phyloP scores from a whole-genome alignment of 2,113 vertebrate species.

The Larimichthys crocea region DNA sequence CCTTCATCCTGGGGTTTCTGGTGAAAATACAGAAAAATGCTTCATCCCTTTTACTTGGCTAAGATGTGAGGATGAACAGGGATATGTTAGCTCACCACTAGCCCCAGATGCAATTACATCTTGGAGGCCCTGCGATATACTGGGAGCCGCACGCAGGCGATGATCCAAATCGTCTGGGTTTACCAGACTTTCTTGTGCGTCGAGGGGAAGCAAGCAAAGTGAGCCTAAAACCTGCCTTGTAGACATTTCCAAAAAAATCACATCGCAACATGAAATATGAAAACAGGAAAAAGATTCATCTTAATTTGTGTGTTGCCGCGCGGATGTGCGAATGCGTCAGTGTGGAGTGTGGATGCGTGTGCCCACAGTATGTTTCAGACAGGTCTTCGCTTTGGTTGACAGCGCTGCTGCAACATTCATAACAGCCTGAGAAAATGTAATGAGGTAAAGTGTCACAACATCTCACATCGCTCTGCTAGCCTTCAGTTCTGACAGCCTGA shows the following conservation, averaged over 20 bases:
- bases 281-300: conserved; percentile 36
- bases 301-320: conserved; percentile 30
- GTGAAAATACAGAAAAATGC: conserved; percentile 36
- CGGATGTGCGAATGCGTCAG: conserved; percentile 17
- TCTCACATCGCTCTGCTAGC: conserved; percentile 73
- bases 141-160: conserved; percentile 19
- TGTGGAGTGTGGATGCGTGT: conserved; percentile 19
- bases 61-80: conserved; percentile 30
- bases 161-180: conserved; percentile 28
- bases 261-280: conserved; percentile 30
- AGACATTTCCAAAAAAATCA: conserved; percentile 47
- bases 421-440: conserved; percentile 80
- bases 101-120: conserved; percentile 46
- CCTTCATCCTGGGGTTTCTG: conserved; percentile 40
- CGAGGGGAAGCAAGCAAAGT: conserved; percentile 31
- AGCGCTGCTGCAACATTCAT: conserved; percentile 73
- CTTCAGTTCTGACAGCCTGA: conserved; percentile 75
- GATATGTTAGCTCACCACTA: conserved; percentile 19
- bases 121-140: conserved; percentile 18
- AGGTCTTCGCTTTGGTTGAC: conserved; percentile 74
- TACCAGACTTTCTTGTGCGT: conserved; percentile 27
- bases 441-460: conserved; percentile 85
- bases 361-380: conserved; percentile 64
- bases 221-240: conserved; percentile 46
- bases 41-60: conserved; percentile 25